Percentiles rank a stretch among this genome's conserved stretches.
phyloP scores from a whole-genome alignment of 2,888 invertebrate genomes.

The Diaphora mendica region DNA sequence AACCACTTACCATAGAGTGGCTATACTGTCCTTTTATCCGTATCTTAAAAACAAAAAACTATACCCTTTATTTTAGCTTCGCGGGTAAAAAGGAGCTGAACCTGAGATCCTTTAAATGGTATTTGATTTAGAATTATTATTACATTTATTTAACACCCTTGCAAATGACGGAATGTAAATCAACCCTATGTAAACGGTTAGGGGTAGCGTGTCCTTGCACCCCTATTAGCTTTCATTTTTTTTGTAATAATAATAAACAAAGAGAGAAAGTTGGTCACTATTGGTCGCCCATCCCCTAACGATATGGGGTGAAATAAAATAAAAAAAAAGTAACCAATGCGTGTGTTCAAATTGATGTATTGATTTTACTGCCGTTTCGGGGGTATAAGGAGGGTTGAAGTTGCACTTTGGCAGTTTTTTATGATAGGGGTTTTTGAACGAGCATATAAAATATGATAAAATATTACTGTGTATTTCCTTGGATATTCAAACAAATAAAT shows the following conservation, averaged over 20 bases:
- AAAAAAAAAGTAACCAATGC: constrained; percentile 16
- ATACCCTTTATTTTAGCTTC: too few species aligned
- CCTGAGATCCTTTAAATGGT: background rate
- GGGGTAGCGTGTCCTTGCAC: constrained; percentile 11
- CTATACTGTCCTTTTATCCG: too few species aligned
- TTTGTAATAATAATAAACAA: constrained; percentile 35
- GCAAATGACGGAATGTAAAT: background rate
- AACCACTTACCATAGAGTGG: too few species aligned
- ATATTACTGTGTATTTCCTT: background rate
- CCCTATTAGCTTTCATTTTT: constrained; percentile 46
- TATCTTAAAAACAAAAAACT: too few species aligned
- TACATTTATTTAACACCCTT: constrained; percentile 9
- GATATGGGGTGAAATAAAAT: constrained; percentile 4
- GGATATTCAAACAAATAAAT: too few species aligned
- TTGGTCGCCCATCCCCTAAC: constrained; percentile 33
- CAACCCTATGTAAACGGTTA: constrained; percentile 14
- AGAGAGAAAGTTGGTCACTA: constrained; percentile 46
- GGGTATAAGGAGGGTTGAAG: background rate
- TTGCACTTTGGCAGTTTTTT: background rate
- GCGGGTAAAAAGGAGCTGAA: background rate
- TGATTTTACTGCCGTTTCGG: constrained; percentile 17
- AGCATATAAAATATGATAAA: background rate
- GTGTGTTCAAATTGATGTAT: constrained; percentile 11
- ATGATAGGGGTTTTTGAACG: background rate
- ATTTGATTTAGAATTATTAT: background rate